phyloP scores from a whole-genome alignment of 2,797 vertebrate species.

The Scyliorhinus canicula region DNA sequence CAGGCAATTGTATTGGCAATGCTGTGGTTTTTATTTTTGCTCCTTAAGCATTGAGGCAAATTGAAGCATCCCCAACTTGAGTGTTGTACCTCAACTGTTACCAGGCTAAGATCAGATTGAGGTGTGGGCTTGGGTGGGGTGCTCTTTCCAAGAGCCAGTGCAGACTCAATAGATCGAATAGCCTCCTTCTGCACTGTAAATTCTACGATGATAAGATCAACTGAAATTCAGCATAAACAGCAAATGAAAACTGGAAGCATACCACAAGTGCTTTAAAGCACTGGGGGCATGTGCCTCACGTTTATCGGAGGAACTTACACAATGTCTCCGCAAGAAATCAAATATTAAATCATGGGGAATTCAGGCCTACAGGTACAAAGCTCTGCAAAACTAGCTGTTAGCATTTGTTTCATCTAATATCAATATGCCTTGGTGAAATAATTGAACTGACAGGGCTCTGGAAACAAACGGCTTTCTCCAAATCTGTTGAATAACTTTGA shows the following conservation, averaged over 20 bases:
- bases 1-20: no score
- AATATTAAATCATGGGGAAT: neutral
- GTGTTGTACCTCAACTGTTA: neutral
- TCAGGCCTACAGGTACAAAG: neutral
- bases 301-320: neutral
- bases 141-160: no score
- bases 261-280: neutral
- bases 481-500: neutral
- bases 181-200: no score
- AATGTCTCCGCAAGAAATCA: neutral
- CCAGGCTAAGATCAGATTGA: no score
- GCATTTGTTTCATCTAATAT: neutral
- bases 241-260: neutral
- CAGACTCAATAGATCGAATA: no score
- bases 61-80: neutral
- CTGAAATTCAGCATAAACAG: neutral
- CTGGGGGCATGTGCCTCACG: neutral
- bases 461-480: neutral
- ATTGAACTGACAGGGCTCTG: neutral
- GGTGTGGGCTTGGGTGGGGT: no score
- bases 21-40: neutral
- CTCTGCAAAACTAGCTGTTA: neutral
- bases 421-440: neutral
- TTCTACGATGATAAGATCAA: neutral
- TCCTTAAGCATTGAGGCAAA: no score